A percentile compares a stretch with the other conserved stretches of the same genome.
Conservation (phyloP, 2,797 vertebrate species). For the Sebastiscus tertius region DNA sequence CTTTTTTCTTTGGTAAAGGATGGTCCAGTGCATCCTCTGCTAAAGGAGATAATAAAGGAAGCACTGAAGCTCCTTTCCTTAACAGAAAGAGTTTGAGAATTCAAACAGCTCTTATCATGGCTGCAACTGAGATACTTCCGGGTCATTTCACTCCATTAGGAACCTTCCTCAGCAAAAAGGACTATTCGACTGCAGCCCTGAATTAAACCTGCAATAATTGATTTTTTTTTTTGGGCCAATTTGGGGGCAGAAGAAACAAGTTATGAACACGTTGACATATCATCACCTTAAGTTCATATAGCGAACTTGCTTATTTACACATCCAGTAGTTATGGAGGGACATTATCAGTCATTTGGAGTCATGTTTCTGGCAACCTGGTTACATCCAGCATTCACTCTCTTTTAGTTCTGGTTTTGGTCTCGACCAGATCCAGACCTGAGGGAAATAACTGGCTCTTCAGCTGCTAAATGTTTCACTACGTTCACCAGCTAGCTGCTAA, state of each 20-base stretch:
- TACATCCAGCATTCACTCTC: neutral
- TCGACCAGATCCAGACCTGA: neutral
- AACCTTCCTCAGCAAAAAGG: no score
- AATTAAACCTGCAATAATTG: neutral
- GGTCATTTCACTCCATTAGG: no score
- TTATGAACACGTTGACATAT: neutral
- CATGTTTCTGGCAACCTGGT: neutral
- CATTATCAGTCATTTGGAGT: neutral
- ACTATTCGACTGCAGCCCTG: neutral
- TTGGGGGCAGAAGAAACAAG: neutral
- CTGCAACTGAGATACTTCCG: no score
- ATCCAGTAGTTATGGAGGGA: neutral
- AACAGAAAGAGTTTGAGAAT: no score
- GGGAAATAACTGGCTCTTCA: neutral
- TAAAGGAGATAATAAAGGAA: no score
- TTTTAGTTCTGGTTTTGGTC: neutral
- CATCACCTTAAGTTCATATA: neutral
- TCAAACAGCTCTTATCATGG: no score
- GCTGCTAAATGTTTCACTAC: no score
- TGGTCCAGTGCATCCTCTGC: no score
- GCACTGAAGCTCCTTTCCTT: no score
- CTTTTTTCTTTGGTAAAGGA: no score
- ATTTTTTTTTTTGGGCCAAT: no score
- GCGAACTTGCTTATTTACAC: neutral
- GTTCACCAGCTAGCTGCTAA: no score